Conservation (phyloP, 2,113 vertebrate genomes). For the Protobothrops flavoviridis region DNA sequence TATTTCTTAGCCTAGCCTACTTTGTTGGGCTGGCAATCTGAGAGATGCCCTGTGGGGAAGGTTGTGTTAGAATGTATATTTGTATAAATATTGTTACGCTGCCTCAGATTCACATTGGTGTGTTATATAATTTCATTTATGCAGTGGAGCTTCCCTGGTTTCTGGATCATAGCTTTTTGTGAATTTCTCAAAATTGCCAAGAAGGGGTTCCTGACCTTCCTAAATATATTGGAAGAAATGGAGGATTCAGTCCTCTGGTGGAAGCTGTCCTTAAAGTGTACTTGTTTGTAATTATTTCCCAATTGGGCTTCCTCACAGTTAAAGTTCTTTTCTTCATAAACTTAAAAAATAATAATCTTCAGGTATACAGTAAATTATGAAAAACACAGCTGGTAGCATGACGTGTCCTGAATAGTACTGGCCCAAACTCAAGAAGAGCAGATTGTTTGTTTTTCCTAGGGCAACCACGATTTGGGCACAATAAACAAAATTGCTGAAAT, state of each 20-base stretch:
- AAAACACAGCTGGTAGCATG: background rate
- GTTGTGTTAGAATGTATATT: background rate
- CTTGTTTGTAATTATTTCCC: background rate
- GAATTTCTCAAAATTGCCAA: background rate
- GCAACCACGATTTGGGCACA: conserved; percentile 9
- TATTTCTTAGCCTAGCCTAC: background rate
- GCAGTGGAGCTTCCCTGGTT: background rate
- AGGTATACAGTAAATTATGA: conserved; percentile 4
- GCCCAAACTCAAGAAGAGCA: conserved; percentile 20
- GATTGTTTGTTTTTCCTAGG: conserved; percentile 17
- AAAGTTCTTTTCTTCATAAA: background rate
- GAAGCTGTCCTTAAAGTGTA: background rate
- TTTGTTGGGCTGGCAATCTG: background rate
- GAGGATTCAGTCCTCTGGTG: background rate
- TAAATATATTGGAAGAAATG: background rate
- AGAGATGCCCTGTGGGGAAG: background rate
- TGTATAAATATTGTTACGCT: background rate
- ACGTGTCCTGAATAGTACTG: background rate
- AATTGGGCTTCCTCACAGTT: background rate
- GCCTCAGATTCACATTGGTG: background rate
- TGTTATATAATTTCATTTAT: background rate
- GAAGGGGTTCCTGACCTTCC: background rate
- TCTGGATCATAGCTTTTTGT: background rate
- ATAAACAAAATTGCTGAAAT: conserved; percentile 10
- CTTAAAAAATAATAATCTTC: too few species aligned